A percentile compares a stretch with the other conserved stretches of the same genome.
phyloP scores from a whole-genome alignment of 2,888 invertebrate genomes.

The Ormia ochracea region DNA sequence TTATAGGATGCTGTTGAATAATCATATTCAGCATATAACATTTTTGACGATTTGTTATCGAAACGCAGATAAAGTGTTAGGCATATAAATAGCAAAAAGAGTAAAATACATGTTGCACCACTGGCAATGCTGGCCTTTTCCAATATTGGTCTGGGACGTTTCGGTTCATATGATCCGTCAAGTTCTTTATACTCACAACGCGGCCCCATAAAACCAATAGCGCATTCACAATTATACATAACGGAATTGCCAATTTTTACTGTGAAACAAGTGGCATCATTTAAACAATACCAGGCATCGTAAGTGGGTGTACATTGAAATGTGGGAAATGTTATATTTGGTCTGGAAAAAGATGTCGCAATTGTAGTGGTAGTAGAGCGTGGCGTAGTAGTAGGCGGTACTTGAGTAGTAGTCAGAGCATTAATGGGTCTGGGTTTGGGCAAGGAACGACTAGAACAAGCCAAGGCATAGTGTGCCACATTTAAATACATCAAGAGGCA shows the following conservation, averaged over 20 bases:
- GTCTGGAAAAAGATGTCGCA: conserved; percentile 83
- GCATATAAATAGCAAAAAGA: conserved; percentile 80
- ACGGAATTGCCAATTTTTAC: conserved; percentile 94
- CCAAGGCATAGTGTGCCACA: conserved; percentile 61
- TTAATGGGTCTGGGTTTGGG: conserved; percentile 84
- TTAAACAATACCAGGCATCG: conserved; percentile 96
- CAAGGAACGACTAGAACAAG: conserved; percentile 79
- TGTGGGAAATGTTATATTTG: conserved; percentile 96
- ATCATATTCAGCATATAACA: conserved; percentile 32
- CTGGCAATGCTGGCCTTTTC: conserved; percentile 90
- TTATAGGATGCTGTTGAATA: conserved; percentile 20
- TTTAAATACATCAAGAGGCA: conserved; percentile 32
- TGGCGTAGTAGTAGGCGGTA: conserved; percentile 51
- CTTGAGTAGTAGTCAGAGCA: conserved; percentile 60
- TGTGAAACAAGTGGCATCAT: conserved; percentile 95
- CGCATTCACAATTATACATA: conserved; percentile 97
- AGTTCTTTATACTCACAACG: conserved; percentile 97
- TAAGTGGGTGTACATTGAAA: conserved; percentile 94
- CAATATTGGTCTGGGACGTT: conserved; percentile 84
- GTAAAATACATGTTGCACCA: conserved; percentile 83
- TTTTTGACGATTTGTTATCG: conserved; percentile 60
- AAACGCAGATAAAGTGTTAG: conserved; percentile 79
- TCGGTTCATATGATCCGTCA: conserved; percentile 91
- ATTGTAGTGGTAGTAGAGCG: conserved; percentile 78
- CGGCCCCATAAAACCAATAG: conserved; percentile 94